These are phyloP conservation scores for Canis aureus DNA, from an alignment of 2,113 vertebrate species.

Conservation along the genomic window DNA sequence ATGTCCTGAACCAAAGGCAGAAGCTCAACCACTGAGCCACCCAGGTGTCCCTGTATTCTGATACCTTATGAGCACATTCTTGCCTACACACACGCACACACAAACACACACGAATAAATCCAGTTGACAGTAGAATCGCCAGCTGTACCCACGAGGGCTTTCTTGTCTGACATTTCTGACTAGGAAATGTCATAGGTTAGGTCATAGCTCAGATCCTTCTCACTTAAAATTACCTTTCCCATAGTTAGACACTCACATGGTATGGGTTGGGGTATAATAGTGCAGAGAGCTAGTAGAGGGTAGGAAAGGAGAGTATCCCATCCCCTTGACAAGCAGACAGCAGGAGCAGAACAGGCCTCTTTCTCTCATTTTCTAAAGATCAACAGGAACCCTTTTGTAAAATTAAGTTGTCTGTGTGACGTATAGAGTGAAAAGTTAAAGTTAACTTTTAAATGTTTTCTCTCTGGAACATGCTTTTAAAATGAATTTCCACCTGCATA, in stretches of 20 bases:
- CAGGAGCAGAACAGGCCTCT: neutral
- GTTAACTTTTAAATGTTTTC: conserved; percentile 54
- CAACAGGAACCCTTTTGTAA: neutral
- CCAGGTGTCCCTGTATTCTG: neutral
- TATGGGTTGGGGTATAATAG: neutral
- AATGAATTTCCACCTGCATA: conserved; percentile 61
- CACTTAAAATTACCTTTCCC: neutral
- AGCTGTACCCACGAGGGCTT: neutral
- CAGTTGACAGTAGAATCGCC: neutral
- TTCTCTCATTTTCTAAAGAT: conserved; percentile 13
- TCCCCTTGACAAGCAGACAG: neutral
- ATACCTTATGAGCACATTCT: neutral
- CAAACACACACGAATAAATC: neutral
- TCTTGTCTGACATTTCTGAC: neutral
- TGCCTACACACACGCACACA: neutral
- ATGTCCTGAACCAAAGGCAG: too few species aligned
- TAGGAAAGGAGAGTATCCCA: neutral
- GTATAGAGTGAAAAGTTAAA: conserved; percentile 21
- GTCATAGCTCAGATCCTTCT: neutral
- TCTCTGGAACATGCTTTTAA: conserved; percentile 53
- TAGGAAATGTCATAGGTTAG: neutral
- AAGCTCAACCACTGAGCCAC: too few species aligned
- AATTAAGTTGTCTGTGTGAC: conserved; percentile 3
- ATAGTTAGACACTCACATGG: neutral
- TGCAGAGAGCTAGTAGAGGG: neutral